Percentiles rank a stretch among this genome's conserved stretches.
phyloP scores from a whole-genome alignment of 1,140 invertebrate genomes.

The Leptopilina boulardi region DNA sequence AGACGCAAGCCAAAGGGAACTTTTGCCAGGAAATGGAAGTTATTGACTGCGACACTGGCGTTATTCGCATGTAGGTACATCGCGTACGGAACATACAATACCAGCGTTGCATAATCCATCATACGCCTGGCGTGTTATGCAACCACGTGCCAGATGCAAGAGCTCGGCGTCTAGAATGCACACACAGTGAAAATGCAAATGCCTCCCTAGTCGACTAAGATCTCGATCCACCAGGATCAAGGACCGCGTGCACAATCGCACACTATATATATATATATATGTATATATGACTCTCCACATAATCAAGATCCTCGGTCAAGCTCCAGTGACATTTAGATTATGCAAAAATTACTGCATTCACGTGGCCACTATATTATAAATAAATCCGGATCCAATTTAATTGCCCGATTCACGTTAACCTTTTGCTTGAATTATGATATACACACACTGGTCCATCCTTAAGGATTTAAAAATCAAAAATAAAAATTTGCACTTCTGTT shows the following conservation, averaged over 20 bases:
- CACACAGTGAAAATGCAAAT: constrained; percentile 49
- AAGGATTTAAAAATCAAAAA: not conserved
- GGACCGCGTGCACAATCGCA: constrained; percentile 33
- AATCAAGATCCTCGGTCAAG: constrained; percentile 16
- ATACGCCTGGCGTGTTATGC: constrained; percentile 46
- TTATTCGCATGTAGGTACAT: constrained; percentile 28
- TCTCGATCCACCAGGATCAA: constrained; percentile 49
- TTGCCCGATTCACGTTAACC: not conserved
- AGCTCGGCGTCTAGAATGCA: constrained; percentile 40
- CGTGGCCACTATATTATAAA: not conserved
- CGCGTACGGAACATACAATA: constrained; percentile 14
- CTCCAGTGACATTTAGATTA: constrained; percentile 13
- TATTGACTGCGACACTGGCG: constrained; percentile 20
- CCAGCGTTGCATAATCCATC: constrained; percentile 47
- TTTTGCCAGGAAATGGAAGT: constrained; percentile 29
- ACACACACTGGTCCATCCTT: not conserved
- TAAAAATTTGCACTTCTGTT: too few relatives aligned
- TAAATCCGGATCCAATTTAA: not conserved
- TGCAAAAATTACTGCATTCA: not conserved
- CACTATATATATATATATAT: not conserved
- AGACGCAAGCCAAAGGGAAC: not conserved
- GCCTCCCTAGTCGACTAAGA: constrained; percentile 40
- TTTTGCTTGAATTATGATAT: not conserved
- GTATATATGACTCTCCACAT: not conserved
- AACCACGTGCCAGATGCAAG: constrained; percentile 40